Evolutionary conservation across 2,797 vertebrate species (phyloP).

Genomic region (Muscicapa striata): DNA sequence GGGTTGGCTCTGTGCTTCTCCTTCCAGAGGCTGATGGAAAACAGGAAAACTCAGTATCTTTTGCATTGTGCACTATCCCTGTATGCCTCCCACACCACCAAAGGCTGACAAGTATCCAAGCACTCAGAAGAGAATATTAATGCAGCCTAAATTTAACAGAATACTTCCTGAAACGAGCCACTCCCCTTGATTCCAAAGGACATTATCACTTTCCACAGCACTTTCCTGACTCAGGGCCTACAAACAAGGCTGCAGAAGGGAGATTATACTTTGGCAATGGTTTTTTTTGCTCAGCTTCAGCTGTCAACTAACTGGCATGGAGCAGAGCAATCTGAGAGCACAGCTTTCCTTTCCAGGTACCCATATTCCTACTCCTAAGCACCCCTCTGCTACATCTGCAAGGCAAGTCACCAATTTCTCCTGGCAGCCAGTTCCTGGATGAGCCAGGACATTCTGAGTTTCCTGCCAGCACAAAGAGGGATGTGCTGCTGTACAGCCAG

Average conservation of each 20-base stretch:
- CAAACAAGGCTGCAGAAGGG: constrained; percentile 5
- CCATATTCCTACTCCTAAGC: background rate
- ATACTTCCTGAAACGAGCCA: background rate
- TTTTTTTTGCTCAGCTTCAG: background rate
- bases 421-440: background rate
- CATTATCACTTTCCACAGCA: constrained; percentile 13
- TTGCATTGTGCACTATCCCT: background rate
- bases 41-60: background rate
- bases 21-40: background rate
- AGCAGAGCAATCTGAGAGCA: background rate
- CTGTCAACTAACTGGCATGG: background rate
- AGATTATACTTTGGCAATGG: background rate
- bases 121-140: background rate
- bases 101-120: background rate
- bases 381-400: background rate
- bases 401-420: background rate
- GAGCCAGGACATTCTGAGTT: background rate
- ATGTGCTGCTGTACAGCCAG: background rate
- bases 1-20: background rate
- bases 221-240: constrained; percentile 10
- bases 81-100: fast-evolving
- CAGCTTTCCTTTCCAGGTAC: background rate
- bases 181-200: constrained; percentile 16
- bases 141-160: background rate
- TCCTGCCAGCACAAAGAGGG: background rate